Percentiles rank a stretch among this genome's conserved stretches.
Conservation (phyloP, 2,888 invertebrate genomes). For the Zaprionus bogoriensis region DNA sequence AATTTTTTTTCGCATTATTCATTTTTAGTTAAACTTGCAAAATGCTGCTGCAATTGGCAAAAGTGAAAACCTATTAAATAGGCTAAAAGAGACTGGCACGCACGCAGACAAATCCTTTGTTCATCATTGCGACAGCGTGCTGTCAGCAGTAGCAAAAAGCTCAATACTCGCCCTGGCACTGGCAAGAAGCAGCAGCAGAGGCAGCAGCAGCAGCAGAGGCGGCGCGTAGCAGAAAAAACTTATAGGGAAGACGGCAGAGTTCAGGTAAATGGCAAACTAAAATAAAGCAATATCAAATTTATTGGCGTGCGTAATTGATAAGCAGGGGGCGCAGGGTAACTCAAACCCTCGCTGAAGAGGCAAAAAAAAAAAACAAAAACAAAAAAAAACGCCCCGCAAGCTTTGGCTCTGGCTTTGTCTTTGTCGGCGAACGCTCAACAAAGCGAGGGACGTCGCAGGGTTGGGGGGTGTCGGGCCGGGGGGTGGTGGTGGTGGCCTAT, state of each 20-base stretch:
- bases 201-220: slow-evolving; percentile 50
- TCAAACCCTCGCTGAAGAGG: no score
- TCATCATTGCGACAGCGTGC: slow-evolving; percentile 4
- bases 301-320: slow-evolving; percentile 8
- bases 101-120: slow-evolving; percentile 11
- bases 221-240: slow-evolving; percentile 50
- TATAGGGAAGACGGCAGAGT: slow-evolving; percentile 27
- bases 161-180: slow-evolving; percentile 51
- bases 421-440: slow-evolving; percentile 36
- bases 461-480: background rate
- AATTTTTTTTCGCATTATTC: slow-evolving; percentile 62
- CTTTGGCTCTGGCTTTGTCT: slow-evolving; percentile 1
- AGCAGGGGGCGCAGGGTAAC: no score
- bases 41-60: slow-evolving; percentile 41
- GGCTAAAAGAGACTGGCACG: slow-evolving; percentile 18
- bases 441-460: background rate
- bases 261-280: slow-evolving; percentile 47
- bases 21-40: slow-evolving; percentile 52
- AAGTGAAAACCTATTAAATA: slow-evolving; percentile 47
- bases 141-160: slow-evolving; percentile 46
- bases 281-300: slow-evolving; percentile 17
- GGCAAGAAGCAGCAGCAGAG: slow-evolving; percentile 49
- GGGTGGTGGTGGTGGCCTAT: background rate
- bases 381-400: background rate
- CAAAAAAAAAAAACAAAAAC: slow-evolving; percentile 3